Percentiles rank a stretch among this genome's conserved stretches.
Evolutionary conservation across 2,797 vertebrate genomes (phyloP).

Genomic region (Bryconaethiops microstoma): DNA sequence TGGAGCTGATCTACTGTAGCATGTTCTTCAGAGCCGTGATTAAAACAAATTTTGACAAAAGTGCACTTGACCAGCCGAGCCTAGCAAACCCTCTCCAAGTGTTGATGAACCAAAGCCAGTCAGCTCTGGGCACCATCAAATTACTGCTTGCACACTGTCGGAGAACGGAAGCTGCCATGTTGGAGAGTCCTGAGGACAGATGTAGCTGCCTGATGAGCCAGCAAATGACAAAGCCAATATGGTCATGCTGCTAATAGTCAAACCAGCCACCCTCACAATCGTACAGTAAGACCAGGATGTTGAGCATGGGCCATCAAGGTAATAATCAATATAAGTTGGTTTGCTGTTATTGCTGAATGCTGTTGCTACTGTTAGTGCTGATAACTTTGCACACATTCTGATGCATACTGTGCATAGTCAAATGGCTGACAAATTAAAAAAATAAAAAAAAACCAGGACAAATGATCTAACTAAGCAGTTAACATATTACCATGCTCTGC

Average conservation of each 20-base stretch:
- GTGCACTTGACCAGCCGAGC: slow-evolving; percentile 15
- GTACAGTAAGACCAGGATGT: neutral
- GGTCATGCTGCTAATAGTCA: neutral
- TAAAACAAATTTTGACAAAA: slow-evolving; percentile 18
- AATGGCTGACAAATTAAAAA: too few relatives aligned
- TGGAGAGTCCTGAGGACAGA: slow-evolving; percentile 27
- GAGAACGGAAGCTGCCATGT: slow-evolving; percentile 17
- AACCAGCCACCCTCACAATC: neutral
- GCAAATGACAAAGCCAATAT: slow-evolving; percentile 10
- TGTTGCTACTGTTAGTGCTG: neutral
- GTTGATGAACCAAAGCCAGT: slow-evolving; percentile 29
- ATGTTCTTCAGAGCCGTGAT: slow-evolving; percentile 8
- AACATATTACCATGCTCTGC: too few relatives aligned
- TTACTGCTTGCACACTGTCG: neutral
- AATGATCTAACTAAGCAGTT: too few relatives aligned
- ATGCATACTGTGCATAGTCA: too few relatives aligned
- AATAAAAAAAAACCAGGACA: too few relatives aligned
- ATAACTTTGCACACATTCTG: too few relatives aligned
- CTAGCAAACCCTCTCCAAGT: slow-evolving; percentile 9
- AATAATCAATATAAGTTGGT: neutral
- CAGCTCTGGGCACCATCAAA: slow-evolving; percentile 24
- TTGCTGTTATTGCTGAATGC: neutral
- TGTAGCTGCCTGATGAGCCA: slow-evolving; percentile 21
- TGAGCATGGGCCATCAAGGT: neutral
- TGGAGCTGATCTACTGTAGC: neutral